phyloP scores from a whole-genome alignment of 2,888 invertebrate species.

The Dorcus hopei region DNA sequence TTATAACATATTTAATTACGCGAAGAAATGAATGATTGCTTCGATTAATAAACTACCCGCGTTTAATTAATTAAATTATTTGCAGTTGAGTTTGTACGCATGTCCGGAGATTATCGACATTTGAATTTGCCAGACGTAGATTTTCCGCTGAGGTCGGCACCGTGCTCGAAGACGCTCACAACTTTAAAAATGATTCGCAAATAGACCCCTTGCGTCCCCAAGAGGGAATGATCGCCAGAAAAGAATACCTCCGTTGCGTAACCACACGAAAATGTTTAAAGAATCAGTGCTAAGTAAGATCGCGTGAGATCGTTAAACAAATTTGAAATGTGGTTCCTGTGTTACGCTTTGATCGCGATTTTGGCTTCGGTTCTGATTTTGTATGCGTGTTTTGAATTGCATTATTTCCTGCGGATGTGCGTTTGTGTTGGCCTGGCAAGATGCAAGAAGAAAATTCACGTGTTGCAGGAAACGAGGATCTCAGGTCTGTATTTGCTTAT shows the following conservation, averaged over 20 bases:
- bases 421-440: constrained; percentile 65
- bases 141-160: background rate
- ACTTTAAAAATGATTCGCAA: no score
- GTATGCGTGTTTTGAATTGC: constrained; percentile 65
- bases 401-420: constrained; percentile 70
- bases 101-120: background rate
- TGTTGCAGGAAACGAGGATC: constrained; percentile 61
- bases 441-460: constrained; percentile 60
- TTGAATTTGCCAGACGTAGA: background rate
- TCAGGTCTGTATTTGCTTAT: background rate
- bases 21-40: no score
- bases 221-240: no score
- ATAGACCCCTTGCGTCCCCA: no score
- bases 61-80: no score
- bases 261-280: background rate
- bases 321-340: constrained; percentile 13
- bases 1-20: no score
- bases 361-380: constrained; percentile 53
- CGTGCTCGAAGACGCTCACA: no score
- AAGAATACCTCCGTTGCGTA: no score
- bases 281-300: background rate
- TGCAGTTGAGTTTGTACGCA: background rate
- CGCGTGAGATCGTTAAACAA: background rate
- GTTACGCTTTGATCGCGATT: constrained; percentile 46
- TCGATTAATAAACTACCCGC: no score